Conservation (phyloP, 2,797 vertebrate species). For the Centroberyx gerrardi region DNA sequence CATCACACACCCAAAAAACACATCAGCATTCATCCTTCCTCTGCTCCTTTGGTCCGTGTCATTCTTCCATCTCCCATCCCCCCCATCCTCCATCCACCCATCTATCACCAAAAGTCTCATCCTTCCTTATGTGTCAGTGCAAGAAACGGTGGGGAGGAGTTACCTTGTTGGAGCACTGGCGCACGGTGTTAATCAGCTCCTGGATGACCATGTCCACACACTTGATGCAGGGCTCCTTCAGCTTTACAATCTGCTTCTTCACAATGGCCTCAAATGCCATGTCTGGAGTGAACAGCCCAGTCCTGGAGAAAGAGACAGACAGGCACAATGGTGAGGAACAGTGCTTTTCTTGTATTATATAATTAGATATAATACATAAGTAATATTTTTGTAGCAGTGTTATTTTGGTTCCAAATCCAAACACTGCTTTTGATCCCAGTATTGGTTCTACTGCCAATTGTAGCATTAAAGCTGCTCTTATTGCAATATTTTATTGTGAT, state of each 20-base stretch:
- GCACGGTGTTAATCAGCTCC: slow-evolving; percentile 96
- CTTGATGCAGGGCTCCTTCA: slow-evolving; percentile 96
- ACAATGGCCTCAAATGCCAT: slow-evolving; percentile 98
- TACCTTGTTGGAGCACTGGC: slow-evolving; percentile 96
- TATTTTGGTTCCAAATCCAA: not conserved
- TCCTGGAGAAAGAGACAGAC: slow-evolving; percentile 68
- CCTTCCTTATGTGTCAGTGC: too few species aligned
- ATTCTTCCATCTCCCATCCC: not conserved
- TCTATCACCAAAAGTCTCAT: not conserved
- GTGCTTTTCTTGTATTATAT: not conserved
- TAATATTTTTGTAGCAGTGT: too few species aligned
- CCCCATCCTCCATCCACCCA: not conserved
- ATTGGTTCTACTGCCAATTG: slow-evolving; percentile 10
- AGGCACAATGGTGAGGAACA: not conserved
- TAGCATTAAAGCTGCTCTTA: slow-evolving; percentile 8
- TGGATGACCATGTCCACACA: slow-evolving; percentile 98
- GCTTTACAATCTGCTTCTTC: slow-evolving; percentile 96
- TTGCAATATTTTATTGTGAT: not conserved
- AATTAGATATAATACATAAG: too few species aligned
- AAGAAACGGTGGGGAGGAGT: not conserved
- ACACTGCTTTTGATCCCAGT: too few species aligned
- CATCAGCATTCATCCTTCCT: too few species aligned
- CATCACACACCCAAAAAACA: slow-evolving; percentile 4
- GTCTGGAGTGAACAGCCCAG: slow-evolving; percentile 94
- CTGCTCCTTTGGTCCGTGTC: not conserved